Evolutionary conservation across 1,140 invertebrate species (phyloP), one percentile per base, ranked within the genome.

Genomic region (Apolygus lucorum): DNA sequence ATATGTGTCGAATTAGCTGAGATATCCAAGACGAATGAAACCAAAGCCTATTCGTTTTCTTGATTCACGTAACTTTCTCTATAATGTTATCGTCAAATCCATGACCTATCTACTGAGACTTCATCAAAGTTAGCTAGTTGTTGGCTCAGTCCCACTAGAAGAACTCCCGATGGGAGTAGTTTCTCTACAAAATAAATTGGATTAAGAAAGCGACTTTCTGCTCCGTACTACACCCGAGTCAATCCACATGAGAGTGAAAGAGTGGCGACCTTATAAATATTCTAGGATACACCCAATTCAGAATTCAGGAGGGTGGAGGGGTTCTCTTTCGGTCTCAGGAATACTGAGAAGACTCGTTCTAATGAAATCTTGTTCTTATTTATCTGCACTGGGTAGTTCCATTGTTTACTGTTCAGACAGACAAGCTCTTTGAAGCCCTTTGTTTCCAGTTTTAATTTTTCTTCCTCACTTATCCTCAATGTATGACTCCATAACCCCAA

Each of bases 281-380:
- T 42, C 34, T 42, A 42, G 34, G 34, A 42, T 8, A 17, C 4
- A 42, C 34, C 34, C 34, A 42, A 4, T 4, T 42, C 17, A 42
- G 34, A 42, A 42, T 42, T 42, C 34, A 17, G 4, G 34, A 42
- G 17, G 34, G 34, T 42, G 34, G 17, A 42, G 34, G 34, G 4
- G 34, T 4, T 42, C 34, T 42, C 34, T 42, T 42, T 42, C 17
- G 34, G 34, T 42, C 34, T 42, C 34, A 4, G 17, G 34, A 42
- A 42, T 42, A 42, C 34, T 42, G 34, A 42, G 34, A 8, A 17
- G 34, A 42, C 34, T 42, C 17, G 4, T 42, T 42, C 34, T 42
- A 42, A 42, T 42, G 34, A 42, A 42, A 42, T 42, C 34, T 42
- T 68, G 29, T 52, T 68, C 25, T 17, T 42, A 29, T 52, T 68